These are phyloP conservation scores for Orthosia cruda DNA, from an alignment of 2,888 invertebrate genomes.

Conservation along the genomic window DNA sequence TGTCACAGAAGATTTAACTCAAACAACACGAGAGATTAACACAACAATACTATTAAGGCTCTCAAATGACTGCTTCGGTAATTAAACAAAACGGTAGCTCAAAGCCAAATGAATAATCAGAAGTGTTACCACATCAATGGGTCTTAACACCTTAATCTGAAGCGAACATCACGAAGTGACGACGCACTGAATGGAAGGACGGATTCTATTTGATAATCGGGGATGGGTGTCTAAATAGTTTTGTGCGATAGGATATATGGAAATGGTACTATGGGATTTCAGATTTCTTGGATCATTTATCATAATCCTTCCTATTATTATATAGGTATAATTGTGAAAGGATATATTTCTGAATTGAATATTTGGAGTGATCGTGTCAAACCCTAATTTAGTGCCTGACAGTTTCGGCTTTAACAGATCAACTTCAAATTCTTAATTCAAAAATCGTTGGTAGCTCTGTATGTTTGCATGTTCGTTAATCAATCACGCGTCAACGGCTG, in stretches of 20 bases:
- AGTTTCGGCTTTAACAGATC: too few species aligned
- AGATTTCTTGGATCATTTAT: neutral
- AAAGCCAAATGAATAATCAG: conserved; percentile 60
- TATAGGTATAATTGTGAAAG: neutral
- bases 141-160: conserved; percentile 61
- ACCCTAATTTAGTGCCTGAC: too few species aligned
- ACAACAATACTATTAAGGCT: conserved; percentile 57
- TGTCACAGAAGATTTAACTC: conserved; percentile 30
- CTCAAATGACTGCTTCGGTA: conserved; percentile 55
- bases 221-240: conserved; percentile 34
- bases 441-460: too few species aligned
- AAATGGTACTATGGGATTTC: neutral
- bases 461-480: too few species aligned
- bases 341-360: too few species aligned
- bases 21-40: conserved; percentile 45
- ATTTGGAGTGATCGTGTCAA: too few species aligned
- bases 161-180: conserved; percentile 31
- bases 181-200: conserved; percentile 37
- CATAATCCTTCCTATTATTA: neutral
- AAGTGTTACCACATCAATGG: conserved; percentile 57
- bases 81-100: conserved; percentile 56
- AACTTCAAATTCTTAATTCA: too few species aligned
- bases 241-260: conserved; percentile 13
- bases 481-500: too few species aligned
- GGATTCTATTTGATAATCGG: conserved; percentile 46